Conservation (phyloP, 2,888 invertebrate species). For the Platycheirus albimanus region DNA sequence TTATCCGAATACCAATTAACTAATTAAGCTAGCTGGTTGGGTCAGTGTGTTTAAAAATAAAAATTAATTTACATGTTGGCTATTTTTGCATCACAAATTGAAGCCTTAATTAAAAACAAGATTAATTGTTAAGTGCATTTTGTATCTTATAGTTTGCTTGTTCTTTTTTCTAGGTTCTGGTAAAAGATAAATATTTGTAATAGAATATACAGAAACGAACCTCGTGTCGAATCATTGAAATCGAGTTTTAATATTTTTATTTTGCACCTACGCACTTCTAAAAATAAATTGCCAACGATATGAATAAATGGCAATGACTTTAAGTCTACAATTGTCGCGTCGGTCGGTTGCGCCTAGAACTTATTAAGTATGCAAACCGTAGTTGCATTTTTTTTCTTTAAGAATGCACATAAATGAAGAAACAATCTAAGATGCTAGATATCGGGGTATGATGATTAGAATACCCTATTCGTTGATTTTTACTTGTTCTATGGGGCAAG, state of each 20-base stretch:
- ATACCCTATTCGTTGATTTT: no score
- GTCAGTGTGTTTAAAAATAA: neutral
- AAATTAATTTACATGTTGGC: constrained; percentile 1
- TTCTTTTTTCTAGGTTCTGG: no score
- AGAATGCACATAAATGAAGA: no score
- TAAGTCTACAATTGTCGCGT: neutral
- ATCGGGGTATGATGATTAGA: no score
- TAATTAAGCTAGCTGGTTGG: constrained; percentile 3
- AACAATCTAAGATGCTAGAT: no score
- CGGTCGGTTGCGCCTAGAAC: neutral
- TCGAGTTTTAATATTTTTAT: neutral
- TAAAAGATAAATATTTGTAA: no score
- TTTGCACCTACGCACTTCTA: constrained; percentile 19
- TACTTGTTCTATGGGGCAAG: no score
- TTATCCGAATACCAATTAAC: constrained; percentile 1
- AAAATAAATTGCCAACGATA: neutral
- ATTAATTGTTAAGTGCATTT: no score
- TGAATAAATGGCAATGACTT: constrained; percentile 13
- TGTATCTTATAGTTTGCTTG: no score
- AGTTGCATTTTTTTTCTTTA: no score
- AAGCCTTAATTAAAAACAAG: constrained; percentile 25
- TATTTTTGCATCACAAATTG: constrained; percentile 15
- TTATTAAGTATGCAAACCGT: constrained; percentile 34
- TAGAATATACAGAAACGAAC: neutral
- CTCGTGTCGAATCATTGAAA: neutral